Evolutionary conservation across 2,888 invertebrate species (phyloP), one percentile per base, ranked within the genome.

Genomic region (Trichopria drosophilae): DNA sequence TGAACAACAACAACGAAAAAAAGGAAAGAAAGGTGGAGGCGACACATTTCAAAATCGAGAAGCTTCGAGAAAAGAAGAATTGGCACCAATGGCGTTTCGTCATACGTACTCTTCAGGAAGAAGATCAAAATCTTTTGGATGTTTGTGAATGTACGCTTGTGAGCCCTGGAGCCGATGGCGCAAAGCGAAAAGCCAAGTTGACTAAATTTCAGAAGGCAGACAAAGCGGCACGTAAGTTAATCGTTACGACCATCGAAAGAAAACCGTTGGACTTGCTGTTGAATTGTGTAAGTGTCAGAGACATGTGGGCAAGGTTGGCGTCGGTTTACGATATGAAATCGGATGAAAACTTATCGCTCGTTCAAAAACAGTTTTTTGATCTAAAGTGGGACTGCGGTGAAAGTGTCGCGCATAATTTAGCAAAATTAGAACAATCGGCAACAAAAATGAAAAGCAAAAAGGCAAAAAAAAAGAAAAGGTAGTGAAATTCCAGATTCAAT

Each of bases 261-360:
- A 62, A 60, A 43, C 58, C 61, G 3, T 24, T 62, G 7, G 53
- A 59, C 29, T 39, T 63, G 7, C 34, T 62, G 19, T 44, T 61
- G 43, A 59, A 41, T 39, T 55, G 55, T 24, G 49, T 36, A 23
- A 60, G 51, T 9, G 58, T n/a, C n/a, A n/a, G n/a, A n/a, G 49
- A 57, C 31, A 54, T 59, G 57, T 59, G 57, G 54, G 7, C 28
- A 15, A 58, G 54, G 31, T 29, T 57, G 18, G 42, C 55, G 20
- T n/a, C 42, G 13, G 52, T 59, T 4, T 59, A 48, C 24, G 55
- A 60, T 20, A 23, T 58, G 41, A 58, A 55, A 24, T 53, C 41
- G n/a, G 55, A 53, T 15, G 53, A 56, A 36, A 37, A 31, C 39
- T 36, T 56, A 35, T 31, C 34, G 3, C 32, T 59, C 3, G 39